Percentiles rank a stretch among this genome's conserved stretches.
Evolutionary conservation across 2,113 vertebrate genomes (phyloP).

Genomic region (Cisticola juncidis): DNA sequence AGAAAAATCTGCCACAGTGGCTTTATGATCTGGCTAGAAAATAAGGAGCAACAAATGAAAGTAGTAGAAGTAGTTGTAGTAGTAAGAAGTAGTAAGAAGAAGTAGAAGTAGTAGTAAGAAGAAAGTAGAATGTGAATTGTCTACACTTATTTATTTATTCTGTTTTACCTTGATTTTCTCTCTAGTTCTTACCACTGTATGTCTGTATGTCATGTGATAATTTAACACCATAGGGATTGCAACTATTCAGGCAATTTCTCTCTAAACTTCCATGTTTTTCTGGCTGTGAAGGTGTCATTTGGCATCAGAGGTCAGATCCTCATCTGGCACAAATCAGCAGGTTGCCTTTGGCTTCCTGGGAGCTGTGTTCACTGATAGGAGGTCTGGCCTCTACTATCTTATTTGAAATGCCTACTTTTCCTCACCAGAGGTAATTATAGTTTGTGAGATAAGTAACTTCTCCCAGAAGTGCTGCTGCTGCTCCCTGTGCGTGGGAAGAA

Average conservation of each 20-base stretch:
- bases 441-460: constrained; percentile 53
- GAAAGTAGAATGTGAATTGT: not conserved
- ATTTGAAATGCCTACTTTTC: constrained; percentile 8
- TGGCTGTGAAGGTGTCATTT: constrained; percentile 5
- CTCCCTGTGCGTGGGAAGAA: not conserved
- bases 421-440: constrained; percentile 32
- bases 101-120: no score
- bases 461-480: constrained; percentile 42
- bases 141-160: not conserved
- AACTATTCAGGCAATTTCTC: not conserved
- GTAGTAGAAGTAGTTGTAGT: no score
- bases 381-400: not conserved
- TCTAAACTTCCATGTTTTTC: not conserved
- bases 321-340: not conserved
- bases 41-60: not conserved
- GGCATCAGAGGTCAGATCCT: not conserved
- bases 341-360: not conserved
- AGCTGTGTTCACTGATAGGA: not conserved
- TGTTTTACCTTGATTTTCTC: not conserved
- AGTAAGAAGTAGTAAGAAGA: no score
- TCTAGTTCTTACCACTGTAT: not conserved
- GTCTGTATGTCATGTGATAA: not conserved
- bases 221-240: not conserved
- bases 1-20: not conserved
- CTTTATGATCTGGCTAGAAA: not conserved